Conservation (phyloP, 2,888 invertebrate genomes). For the Caenorhabditis wallacei region DNA sequence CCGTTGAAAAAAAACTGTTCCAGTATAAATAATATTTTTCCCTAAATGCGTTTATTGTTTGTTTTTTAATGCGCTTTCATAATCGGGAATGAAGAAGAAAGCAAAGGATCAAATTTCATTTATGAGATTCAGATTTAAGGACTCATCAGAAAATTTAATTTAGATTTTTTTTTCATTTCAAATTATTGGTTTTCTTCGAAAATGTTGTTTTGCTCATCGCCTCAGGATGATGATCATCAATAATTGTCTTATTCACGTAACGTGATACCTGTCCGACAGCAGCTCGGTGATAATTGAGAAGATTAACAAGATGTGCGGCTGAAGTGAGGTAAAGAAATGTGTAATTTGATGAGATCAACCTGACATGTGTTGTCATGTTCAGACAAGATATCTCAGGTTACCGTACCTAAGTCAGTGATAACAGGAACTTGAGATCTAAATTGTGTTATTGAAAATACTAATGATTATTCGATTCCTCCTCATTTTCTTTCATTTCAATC, state of each 20-base stretch:
- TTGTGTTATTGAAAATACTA: slow-evolving; percentile 1
- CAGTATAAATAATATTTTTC: slow-evolving; percentile 16
- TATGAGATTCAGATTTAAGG: slow-evolving; percentile 22
- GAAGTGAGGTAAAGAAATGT: slow-evolving; percentile 37
- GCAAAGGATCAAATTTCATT: slow-evolving; percentile 49
- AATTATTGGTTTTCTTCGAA: background rate
- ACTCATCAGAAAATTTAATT: slow-evolving; percentile 42
- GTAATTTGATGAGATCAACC: slow-evolving; percentile 62
- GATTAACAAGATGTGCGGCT: slow-evolving; percentile 63
- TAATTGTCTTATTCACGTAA: slow-evolving; percentile 52
- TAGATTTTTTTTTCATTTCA: slow-evolving; percentile 14
- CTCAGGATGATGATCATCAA: slow-evolving; percentile 45
- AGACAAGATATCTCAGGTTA: slow-evolving; percentile 64
- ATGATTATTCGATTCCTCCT: slow-evolving; percentile 1
- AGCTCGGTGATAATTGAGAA: slow-evolving; percentile 66
- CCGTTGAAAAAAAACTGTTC: slow-evolving; percentile 5
- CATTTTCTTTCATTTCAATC: slow-evolving; percentile 4
- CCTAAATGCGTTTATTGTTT: slow-evolving; percentile 39
- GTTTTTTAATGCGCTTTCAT: slow-evolving; percentile 55
- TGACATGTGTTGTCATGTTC: slow-evolving; percentile 69
- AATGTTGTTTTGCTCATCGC: slow-evolving; percentile 11
- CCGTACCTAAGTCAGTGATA: slow-evolving; percentile 50
- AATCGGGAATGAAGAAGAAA: slow-evolving; percentile 30
- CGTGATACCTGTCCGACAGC: slow-evolving; percentile 45
- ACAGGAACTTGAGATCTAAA: slow-evolving; percentile 12